phyloP scores from a whole-genome alignment of 2,113 vertebrate species.

The Ornithorhynchus anatinus region DNA sequence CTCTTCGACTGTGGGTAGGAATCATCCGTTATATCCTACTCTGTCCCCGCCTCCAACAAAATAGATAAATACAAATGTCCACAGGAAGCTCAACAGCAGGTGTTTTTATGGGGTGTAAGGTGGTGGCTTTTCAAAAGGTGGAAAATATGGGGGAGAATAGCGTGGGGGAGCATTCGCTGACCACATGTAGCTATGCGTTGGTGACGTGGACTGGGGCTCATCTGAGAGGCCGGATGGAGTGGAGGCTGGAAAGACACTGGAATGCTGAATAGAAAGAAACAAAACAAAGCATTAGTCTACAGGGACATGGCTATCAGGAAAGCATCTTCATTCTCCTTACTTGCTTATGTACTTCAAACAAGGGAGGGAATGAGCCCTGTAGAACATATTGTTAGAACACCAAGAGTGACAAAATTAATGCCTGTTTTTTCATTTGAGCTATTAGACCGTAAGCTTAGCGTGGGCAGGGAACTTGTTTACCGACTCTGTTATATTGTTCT shows the following conservation, averaged over 20 bases:
- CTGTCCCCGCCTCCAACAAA: constrained; percentile 55
- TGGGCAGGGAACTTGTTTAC: too few relatives aligned
- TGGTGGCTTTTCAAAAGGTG: constrained; percentile 95
- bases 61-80: constrained; percentile 71
- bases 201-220: constrained; percentile 81
- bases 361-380: too few relatives aligned
- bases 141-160: constrained; percentile 93
- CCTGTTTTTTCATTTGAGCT: too few relatives aligned
- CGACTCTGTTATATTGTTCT: too few relatives aligned
- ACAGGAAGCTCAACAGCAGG: constrained; percentile 47
- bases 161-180: constrained; percentile 87
- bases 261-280: constrained; percentile 73
- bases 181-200: constrained; percentile 95
- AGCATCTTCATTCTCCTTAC: too few relatives aligned
- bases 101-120: constrained; percentile 88
- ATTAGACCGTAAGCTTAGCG: too few relatives aligned
- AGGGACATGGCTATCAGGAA: too few relatives aligned
- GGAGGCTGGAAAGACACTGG: constrained; percentile 83
- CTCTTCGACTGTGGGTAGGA: constrained; percentile 10
- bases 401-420: too few relatives aligned
- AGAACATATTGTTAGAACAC: too few relatives aligned
- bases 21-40: constrained; percentile 35
- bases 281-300: constrained; percentile 15
- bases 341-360: too few relatives aligned
- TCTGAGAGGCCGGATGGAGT: constrained; percentile 89